These are phyloP conservation scores for Tuta absoluta DNA, from an alignment of 2,888 invertebrate species.

Conservation along the genomic window DNA sequence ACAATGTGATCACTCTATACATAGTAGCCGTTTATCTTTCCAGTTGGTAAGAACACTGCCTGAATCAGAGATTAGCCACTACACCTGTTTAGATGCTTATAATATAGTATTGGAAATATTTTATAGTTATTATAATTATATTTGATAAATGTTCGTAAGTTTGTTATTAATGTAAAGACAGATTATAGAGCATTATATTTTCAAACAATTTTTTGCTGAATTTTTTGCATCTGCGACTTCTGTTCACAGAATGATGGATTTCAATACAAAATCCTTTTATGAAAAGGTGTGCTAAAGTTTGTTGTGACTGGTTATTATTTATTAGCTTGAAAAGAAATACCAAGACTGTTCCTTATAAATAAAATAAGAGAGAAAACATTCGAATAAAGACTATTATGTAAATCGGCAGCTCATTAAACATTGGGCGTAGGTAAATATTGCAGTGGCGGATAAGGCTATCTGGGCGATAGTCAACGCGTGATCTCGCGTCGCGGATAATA, in stretches of 20 bases:
- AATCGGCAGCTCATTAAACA: slow-evolving; percentile 67
- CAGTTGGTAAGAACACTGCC: slow-evolving; percentile 44
- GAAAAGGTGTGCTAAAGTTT: slow-evolving; percentile 2
- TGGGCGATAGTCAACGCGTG: slow-evolving; percentile 53
- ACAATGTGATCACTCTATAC: slow-evolving; percentile 78
- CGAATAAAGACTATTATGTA: slow-evolving; percentile 63
- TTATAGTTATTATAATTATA: slow-evolving; percentile 18
- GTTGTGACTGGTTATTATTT: slow-evolving; percentile 9
- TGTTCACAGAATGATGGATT: slow-evolving; percentile 1
- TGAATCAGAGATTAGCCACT: slow-evolving; percentile 47
- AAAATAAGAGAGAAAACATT: slow-evolving; percentile 29
- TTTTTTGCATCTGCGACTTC: not conserved
- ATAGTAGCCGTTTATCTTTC: slow-evolving; percentile 64
- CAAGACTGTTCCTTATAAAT: slow-evolving; percentile 18
- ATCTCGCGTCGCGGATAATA: slow-evolving; percentile 75
- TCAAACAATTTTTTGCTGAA: too few relatives aligned
- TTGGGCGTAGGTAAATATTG: slow-evolving; percentile 67
- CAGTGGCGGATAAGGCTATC: slow-evolving; percentile 72
- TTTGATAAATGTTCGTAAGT: slow-evolving; percentile 19
- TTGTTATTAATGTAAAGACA: not conserved
- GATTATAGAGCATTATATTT: not conserved
- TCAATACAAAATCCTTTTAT: slow-evolving; percentile 12
- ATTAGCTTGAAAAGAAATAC: not conserved
- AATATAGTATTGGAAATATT: slow-evolving; percentile 29
- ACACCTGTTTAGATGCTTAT: slow-evolving; percentile 46